Evolutionary conservation across 2,113 vertebrate species (phyloP), one percentile per base, ranked within the genome.

Genomic region (Dasyprocta punctata): DNA sequence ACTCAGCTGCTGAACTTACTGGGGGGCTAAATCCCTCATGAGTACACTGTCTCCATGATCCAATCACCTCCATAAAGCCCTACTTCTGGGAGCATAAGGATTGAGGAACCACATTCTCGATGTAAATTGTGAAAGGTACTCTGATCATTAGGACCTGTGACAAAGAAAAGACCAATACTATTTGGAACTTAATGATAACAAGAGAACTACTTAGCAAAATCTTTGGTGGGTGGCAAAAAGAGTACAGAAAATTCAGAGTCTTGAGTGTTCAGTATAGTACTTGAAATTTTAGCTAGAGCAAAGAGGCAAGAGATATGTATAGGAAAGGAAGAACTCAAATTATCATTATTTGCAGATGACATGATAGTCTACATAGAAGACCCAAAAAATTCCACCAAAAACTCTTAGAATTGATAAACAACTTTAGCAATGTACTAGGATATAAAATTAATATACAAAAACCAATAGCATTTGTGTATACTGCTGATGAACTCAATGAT

Each of bases 101-200:
- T 28, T 47, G 73, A 26, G 24, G 2, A n/a, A n/a, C n/a, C n/a
- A 49, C 13, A 30, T 77, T 77, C 26, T 77, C 24, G 0, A 49
- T 30, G 24, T 73, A 41, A 73, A 73, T 7, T n/a, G 24, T 41
- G 1, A 30, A 77, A 77, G 44, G 13, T 49, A 49, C 12, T 49
- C 90, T 92, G 75, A 92, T 94, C 71, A 92, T 80, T 61, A 83
- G 77, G 54, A 81, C 77, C 89, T 86, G 36, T 28, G 38, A 84
- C 87, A 87, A 92, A 94, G 30, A 81, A 9, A 88, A 77, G 36
- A 44, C 28, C 71, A 93, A 86, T 36, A 20, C 2, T 95, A 38
- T 75, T 94, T 81, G 36, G 20, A 97, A 87, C 14, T 89, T 36
- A 92, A 84, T 92, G 38, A 85, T 90, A 96, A 54, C 67, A 73